Conservation (phyloP, 2,888 invertebrate species). For the Choreutis nemorana region DNA sequence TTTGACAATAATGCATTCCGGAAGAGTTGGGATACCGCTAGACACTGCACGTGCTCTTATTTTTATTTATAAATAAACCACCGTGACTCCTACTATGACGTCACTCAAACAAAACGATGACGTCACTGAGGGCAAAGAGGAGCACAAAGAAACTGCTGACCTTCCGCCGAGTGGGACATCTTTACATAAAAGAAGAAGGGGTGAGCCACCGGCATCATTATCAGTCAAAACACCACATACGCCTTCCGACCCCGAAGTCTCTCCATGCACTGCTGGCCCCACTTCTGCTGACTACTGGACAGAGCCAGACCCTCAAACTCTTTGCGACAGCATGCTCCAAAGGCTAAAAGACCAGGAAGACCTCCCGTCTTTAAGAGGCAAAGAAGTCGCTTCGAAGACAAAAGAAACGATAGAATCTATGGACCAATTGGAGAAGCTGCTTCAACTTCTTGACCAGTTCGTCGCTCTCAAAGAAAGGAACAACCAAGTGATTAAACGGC, state of each 20-base stretch:
- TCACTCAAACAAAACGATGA: slow-evolving; percentile 41
- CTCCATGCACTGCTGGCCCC: slow-evolving; percentile 44
- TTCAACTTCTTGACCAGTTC: slow-evolving; percentile 79
- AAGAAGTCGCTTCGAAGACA: slow-evolving; percentile 61
- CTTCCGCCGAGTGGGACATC: slow-evolving; percentile 51
- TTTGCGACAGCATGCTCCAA: slow-evolving; percentile 50
- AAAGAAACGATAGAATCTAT: slow-evolving; percentile 72
- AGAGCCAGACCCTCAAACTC: slow-evolving; percentile 29
- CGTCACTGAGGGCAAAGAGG: slow-evolving; percentile 26
- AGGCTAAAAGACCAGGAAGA: slow-evolving; percentile 44
- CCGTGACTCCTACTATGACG: no score
- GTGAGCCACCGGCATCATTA: slow-evolving; percentile 47
- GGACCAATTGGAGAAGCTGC: slow-evolving; percentile 81
- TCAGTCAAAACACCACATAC: slow-evolving; percentile 44
- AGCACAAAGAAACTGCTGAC: slow-evolving; percentile 31
- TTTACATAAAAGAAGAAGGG: slow-evolving; percentile 48
- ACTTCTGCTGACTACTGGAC: slow-evolving; percentile 42
- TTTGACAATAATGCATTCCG: slow-evolving; percentile 54
- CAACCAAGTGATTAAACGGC: slow-evolving; percentile 69
- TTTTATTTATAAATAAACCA: slow-evolving; percentile 59
- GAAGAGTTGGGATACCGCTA: slow-evolving; percentile 24
- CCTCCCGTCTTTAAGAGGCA: slow-evolving; percentile 59
- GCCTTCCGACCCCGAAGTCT: slow-evolving; percentile 48
- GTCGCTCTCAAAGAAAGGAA: slow-evolving; percentile 77
- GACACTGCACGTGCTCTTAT: slow-evolving; percentile 48